These are phyloP conservation scores for Crypturellus tataupa DNA, from an alignment of 2,797 vertebrate genomes.

Conservation along the genomic window DNA sequence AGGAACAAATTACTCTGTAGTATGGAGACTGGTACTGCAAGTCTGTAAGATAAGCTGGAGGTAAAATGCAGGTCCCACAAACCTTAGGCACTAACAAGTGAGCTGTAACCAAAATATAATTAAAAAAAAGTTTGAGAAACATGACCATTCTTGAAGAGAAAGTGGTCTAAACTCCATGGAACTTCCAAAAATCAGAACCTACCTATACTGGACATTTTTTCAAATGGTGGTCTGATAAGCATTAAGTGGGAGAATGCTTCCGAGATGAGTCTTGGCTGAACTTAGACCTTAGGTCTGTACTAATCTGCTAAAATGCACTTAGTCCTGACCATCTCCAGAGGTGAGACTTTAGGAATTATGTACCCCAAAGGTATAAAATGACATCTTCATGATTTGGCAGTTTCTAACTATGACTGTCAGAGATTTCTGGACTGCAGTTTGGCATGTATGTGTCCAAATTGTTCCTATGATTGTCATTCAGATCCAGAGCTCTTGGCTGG, in stretches of 20 bases:
- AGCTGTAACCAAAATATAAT: neutral
- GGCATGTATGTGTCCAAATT: neutral
- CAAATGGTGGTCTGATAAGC: neutral
- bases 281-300: neutral
- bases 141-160: neutral
- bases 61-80: neutral
- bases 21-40: fast-evolving
- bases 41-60: neutral
- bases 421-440: neutral
- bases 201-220: neutral
- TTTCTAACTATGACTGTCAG: neutral
- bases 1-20: neutral
- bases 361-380: neutral
- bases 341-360: neutral
- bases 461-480: neutral
- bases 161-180: neutral
- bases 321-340: neutral
- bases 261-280: neutral
- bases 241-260: neutral
- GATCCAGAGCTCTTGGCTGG: neutral
- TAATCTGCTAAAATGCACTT: neutral
- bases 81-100: neutral
- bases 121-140: neutral
- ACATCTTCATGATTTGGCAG: neutral
- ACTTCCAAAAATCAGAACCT: neutral